phyloP scores from a whole-genome alignment of 2,797 vertebrate species.

The Myiotriccus ornatus region DNA sequence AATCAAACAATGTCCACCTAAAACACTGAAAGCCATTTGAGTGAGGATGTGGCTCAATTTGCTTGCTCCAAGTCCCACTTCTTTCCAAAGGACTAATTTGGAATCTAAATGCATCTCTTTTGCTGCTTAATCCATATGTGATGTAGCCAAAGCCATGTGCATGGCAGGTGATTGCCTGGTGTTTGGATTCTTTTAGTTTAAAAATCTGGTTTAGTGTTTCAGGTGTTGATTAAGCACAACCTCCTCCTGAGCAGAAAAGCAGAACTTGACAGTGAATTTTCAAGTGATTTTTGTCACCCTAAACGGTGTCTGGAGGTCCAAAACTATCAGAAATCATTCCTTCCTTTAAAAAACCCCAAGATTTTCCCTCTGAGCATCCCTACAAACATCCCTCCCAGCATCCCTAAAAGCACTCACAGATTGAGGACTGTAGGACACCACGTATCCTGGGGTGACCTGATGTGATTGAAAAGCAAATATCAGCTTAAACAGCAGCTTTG shows the following conservation, averaged over 20 bases:
- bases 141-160: neutral
- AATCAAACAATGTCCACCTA: neutral
- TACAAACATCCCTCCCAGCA: neutral
- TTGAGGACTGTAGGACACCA: fast-evolving
- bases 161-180: neutral
- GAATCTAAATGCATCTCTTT: neutral
- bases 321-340: neutral
- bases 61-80: neutral
- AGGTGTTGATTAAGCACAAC: neutral
- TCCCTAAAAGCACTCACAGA: neutral
- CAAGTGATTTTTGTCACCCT: neutral
- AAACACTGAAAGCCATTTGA: neutral
- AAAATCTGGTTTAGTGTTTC: neutral
- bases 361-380: neutral
- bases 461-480: neutral
- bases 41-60: neutral
- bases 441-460: fast-evolving
- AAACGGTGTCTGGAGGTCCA: neutral
- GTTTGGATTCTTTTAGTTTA: neutral
- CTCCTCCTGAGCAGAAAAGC: neutral
- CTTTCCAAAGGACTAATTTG: neutral
- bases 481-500: neutral
- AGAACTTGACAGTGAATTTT: neutral
- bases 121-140: neutral
- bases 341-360: neutral